phyloP scores from a whole-genome alignment of 1,140 invertebrate genomes.

The Anoplophora glabripennis region DNA sequence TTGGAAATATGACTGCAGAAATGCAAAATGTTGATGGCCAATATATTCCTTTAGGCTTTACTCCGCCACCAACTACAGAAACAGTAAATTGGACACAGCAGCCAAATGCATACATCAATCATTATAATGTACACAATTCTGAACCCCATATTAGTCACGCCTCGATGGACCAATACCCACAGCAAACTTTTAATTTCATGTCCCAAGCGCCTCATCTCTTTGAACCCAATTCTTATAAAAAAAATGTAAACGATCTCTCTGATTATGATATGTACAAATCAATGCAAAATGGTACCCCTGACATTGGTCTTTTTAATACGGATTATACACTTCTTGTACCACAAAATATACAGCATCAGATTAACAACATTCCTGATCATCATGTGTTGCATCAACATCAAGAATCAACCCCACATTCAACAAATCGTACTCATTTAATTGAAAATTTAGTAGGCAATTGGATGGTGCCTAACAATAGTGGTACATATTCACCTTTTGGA shows the following conservation, averaged over 20 bases:
- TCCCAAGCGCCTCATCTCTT: constrained; percentile 29
- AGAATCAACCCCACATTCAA: constrained; percentile 15
- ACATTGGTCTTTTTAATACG: constrained; percentile 21
- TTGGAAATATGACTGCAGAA: constrained; percentile 61
- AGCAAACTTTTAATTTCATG: constrained; percentile 31
- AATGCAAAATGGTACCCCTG: constrained; percentile 20
- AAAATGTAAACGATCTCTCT: constrained; percentile 13
- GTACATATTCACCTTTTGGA: constrained; percentile 79
- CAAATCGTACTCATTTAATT: constrained; percentile 54
- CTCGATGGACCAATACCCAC: constrained; percentile 30
- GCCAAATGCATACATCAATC: constrained; percentile 43
- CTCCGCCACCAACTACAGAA: constrained; percentile 44
- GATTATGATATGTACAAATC: constrained; percentile 26
- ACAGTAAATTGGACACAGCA: constrained; percentile 38
- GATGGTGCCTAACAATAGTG: constrained; percentile 73
- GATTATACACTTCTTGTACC: constrained; percentile 16
- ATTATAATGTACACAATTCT: constrained; percentile 25
- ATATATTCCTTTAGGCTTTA: constrained; percentile 57
- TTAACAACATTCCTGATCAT: constrained; percentile 15
- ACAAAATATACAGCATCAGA: constrained; percentile 2
- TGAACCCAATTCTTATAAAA: constrained; percentile 24
- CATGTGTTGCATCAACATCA: constrained; percentile 13
- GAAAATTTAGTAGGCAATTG: constrained; percentile 80
- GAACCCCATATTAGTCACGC: constrained; percentile 29
- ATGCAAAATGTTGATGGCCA: constrained; percentile 57